Base-by-base conservation (phyloP, 2,888 invertebrate genomes). In the Meganola albula region DNA sequence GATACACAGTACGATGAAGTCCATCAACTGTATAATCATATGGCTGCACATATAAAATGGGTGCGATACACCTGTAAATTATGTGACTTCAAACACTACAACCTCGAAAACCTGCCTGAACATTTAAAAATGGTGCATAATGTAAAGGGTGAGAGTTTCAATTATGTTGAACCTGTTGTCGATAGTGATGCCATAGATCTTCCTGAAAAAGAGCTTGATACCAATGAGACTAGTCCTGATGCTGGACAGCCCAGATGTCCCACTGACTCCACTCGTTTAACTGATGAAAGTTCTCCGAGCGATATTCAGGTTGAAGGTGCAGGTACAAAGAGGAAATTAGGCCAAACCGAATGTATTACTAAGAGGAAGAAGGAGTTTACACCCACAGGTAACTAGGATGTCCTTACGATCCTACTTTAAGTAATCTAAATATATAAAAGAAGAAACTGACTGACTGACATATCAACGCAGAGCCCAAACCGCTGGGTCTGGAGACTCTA, bases 21-120 rank as follows among this genome's bases (percentile, higher is more conserved):
- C 9, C 74, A 80, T 28, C 87, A 88, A 45, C 61, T 92, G 4
- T 77, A 89, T 12, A 70, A 75, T 26, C 93, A 93, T 52, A 89
- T 91, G 73, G 89, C 91, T 0, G 55, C 54, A 3, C 93, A 93
- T 61, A 88, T 91, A 37, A 90, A 90, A 38, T 92, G 92, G 90
- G 88, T 90, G 54, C 88, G 93, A 13, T 95, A 91, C 62, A 90
- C 91, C 34, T 95, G 95, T 61, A 91, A 90, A 55, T 70, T 91
- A 10, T 95, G 95, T 68, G 87, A 89, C 29, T 93, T 89, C 58
- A 90, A 90, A 57, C 88, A 91, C 38, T 92, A 90, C 48, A 76
- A 88, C 8, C 90, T 90, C 48, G 88, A 88, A 27, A 90, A 91
- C 44, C 88, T 92, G 24, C 87, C 90, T 1, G 88, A 89, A 39